phyloP scores from a whole-genome alignment of 2,888 invertebrate species.

The Timema cristinae region DNA sequence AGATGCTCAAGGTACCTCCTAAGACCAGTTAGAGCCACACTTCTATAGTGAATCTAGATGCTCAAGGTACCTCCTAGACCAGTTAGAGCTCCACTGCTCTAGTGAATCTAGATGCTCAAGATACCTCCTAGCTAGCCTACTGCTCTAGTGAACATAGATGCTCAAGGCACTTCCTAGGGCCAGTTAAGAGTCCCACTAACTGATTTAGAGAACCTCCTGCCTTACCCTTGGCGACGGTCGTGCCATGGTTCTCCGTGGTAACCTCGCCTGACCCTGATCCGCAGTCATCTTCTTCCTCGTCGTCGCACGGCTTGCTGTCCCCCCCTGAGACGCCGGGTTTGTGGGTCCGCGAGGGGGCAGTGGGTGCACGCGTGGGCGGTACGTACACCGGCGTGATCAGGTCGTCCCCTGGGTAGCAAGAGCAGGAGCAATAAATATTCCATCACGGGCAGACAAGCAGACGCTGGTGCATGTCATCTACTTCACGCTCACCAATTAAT shows the following conservation, averaged over 20 bases:
- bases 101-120: too few species aligned
- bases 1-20: too few species aligned
- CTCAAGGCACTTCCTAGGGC: too few species aligned
- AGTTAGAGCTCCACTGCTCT: too few species aligned
- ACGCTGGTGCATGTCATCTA: conserved; percentile 32
- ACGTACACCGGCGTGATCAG: conserved; percentile 90
- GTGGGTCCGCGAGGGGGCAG: conserved; percentile 38
- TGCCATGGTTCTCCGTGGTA: conserved; percentile 61
- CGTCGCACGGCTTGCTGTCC: conserved; percentile 56
- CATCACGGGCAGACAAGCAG: conserved; percentile 16
- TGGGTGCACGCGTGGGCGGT: conserved; percentile 68
- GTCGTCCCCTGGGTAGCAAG: conserved; percentile 56
- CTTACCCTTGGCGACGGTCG: conserved; percentile 49
- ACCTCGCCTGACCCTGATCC: conserved; percentile 75
- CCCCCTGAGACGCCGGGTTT: conserved; percentile 43
- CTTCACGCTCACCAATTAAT: background rate
- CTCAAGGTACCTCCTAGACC: too few species aligned
- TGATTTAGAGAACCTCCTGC: too few species aligned
- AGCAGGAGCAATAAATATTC: background rate
- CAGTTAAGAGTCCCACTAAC: too few species aligned
- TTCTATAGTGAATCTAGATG: too few species aligned
- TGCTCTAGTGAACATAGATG: too few species aligned
- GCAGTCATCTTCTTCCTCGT: conserved; percentile 76
- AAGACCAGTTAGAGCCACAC: too few species aligned
- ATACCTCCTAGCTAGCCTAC: too few species aligned